phyloP scores from a whole-genome alignment of 2,113 vertebrate species.

The Phoxinus phoxinus region DNA sequence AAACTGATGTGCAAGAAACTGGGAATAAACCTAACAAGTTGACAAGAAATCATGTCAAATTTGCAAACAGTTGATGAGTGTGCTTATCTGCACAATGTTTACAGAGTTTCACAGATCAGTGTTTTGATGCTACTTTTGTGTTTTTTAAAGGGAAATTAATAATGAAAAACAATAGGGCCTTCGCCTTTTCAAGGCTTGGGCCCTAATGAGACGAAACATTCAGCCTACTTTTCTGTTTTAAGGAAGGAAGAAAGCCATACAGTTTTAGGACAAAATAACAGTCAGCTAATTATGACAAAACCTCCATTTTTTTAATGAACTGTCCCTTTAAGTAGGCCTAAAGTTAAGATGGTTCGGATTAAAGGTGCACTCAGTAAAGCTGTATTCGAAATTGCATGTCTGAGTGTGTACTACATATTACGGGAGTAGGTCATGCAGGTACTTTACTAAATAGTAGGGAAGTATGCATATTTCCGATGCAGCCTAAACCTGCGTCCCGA shows the following conservation, averaged over 20 bases:
- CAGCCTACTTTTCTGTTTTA: not conserved
- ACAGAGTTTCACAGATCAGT: not conserved
- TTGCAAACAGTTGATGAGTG: not conserved
- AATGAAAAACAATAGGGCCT: no score
- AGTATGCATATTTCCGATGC: not conserved
- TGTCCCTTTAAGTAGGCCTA: not conserved
- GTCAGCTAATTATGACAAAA: not conserved
- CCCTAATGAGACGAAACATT: not conserved
- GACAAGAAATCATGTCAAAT: not conserved
- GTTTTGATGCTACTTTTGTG: not conserved
- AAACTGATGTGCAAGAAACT: not conserved
- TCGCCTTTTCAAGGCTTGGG: no score
- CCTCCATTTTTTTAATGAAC: not conserved
- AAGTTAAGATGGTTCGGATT: not conserved
- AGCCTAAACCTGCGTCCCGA: not conserved
- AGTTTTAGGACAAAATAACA: not conserved
- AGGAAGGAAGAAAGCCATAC: not conserved
- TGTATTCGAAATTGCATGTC: not conserved
- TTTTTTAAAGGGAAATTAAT: not conserved
- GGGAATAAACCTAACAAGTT: conserved; percentile 9
- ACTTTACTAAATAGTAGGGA: not conserved
- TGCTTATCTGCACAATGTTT: not conserved
- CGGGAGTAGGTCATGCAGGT: not conserved
- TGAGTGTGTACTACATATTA: not conserved
- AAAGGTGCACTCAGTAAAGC: not conserved